Conservation (phyloP, 2,888 invertebrate genomes). For the Epirrita christyi region DNA sequence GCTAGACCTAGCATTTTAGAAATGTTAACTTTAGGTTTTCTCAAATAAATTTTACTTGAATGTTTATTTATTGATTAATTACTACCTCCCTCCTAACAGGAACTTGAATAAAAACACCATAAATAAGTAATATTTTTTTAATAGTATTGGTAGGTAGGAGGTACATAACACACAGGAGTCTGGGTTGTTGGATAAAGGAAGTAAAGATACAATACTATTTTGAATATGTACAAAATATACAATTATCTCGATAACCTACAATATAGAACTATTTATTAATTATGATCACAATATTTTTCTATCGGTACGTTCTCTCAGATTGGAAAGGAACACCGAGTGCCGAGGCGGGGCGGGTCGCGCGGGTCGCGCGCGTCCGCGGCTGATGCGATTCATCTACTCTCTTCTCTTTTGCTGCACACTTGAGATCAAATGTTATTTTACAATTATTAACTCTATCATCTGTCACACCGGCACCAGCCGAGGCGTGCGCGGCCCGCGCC, state of each 20-base stretch:
- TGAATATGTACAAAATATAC: constrained; percentile 86
- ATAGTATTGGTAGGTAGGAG: constrained; percentile 86
- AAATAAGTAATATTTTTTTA: constrained; percentile 83
- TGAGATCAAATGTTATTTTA: constrained; percentile 84
- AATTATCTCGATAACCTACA: constrained; percentile 78
- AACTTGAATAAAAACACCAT: constrained; percentile 50
- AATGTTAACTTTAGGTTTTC: neutral
- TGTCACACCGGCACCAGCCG: constrained; percentile 74
- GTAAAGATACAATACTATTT: constrained; percentile 85
- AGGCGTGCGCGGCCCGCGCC: constrained; percentile 48
- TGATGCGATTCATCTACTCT: constrained; percentile 71
- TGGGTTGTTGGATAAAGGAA: constrained; percentile 83
- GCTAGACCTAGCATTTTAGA: neutral
- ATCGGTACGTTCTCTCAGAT: constrained; percentile 73
- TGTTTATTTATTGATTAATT: neutral
- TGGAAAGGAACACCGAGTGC: constrained; percentile 57
- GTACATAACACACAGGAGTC: constrained; percentile 85
- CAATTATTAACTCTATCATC: constrained; percentile 78
- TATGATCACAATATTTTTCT: constrained; percentile 84
- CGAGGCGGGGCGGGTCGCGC: constrained; percentile 44
- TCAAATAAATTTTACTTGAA: constrained; percentile 12
- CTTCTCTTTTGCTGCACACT: constrained; percentile 83
- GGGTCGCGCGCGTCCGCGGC: constrained; percentile 61
- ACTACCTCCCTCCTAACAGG: neutral
- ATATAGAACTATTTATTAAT: constrained; percentile 79